Conservation (phyloP, 2,113 vertebrate genomes). For the Phoenicopterus ruber region DNA sequence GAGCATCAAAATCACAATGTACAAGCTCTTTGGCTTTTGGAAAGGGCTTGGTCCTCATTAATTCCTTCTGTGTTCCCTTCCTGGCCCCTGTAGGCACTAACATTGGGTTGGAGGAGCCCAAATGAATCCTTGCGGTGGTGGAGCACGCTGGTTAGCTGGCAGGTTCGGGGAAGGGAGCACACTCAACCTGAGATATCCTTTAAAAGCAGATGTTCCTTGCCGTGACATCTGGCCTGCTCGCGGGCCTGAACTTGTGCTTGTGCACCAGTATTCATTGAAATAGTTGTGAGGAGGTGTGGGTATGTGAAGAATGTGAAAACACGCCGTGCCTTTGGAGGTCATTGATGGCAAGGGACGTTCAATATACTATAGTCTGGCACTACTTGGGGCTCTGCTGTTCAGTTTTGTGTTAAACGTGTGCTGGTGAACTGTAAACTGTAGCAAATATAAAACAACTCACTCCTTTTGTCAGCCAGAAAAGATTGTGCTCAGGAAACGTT, state of each 20-base stretch:
- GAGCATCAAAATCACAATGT: background rate
- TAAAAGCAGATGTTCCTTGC: background rate
- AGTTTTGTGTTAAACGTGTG: background rate
- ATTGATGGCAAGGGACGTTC: background rate
- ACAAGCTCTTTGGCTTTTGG: background rate
- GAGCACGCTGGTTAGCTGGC: background rate
- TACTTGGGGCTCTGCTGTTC: background rate
- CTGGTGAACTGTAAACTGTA: background rate
- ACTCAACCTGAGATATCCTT: background rate
- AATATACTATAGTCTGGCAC: background rate
- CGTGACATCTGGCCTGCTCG: background rate
- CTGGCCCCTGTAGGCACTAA: background rate
- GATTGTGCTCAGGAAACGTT: background rate
- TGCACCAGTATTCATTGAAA: background rate
- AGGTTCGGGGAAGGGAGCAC: background rate
- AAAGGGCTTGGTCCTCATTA: background rate
- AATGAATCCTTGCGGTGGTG: background rate
- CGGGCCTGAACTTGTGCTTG: background rate
- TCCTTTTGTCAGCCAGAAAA: background rate
- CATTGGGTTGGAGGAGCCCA: background rate
- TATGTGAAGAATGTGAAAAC: conserved; percentile 2
- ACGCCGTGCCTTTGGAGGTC: background rate
- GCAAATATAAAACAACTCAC: background rate
- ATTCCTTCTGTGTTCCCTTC: background rate
- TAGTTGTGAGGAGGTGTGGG: background rate